A percentile compares a stretch with the other conserved stretches of the same genome.
Evolutionary conservation across 1,140 invertebrate genomes (phyloP).

Genomic region (Magallana ariakensis): DNA sequence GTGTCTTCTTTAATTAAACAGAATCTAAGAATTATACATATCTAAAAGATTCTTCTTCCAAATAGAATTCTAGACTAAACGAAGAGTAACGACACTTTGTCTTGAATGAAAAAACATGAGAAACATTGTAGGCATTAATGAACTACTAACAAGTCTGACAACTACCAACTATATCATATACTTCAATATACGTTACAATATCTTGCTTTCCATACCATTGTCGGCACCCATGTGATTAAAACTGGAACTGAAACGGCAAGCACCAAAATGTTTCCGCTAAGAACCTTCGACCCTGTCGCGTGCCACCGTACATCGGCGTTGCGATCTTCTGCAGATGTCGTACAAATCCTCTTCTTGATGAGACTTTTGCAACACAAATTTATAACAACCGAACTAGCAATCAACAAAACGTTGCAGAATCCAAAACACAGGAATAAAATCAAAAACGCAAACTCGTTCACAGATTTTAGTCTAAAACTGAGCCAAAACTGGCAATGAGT

Average conservation of each 20-base stretch:
- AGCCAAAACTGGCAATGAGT: slow-evolving; percentile 63
- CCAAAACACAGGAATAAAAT: slow-evolving; percentile 58
- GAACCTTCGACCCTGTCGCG: slow-evolving; percentile 51
- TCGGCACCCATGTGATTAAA: slow-evolving; percentile 66
- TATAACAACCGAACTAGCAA: slow-evolving; percentile 40
- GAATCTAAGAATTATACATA: no score
- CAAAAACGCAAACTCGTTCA: slow-evolving; percentile 59
- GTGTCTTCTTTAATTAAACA: no score
- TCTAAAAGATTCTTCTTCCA: no score
- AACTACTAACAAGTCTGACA: no score
- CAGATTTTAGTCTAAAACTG: slow-evolving; percentile 43
- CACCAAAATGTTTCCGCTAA: slow-evolving; percentile 60
- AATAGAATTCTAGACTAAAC: no score
- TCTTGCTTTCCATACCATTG: slow-evolving; percentile 55
- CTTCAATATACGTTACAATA: no score
- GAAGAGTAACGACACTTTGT: no score
- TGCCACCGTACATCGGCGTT: slow-evolving; percentile 49
- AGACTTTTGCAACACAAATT: slow-evolving; percentile 42
- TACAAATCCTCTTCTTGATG: slow-evolving; percentile 46
- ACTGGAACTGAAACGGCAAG: slow-evolving; percentile 55
- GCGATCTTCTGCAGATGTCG: neutral
- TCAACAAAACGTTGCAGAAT: slow-evolving; percentile 58
- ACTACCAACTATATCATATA: no score
- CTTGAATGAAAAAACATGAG: no score
- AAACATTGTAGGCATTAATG: no score